A percentile compares a stretch with the other conserved stretches of the same genome.
phyloP scores from a whole-genome alignment of 2,113 vertebrate species.

The Anoplopoma fimbria region DNA sequence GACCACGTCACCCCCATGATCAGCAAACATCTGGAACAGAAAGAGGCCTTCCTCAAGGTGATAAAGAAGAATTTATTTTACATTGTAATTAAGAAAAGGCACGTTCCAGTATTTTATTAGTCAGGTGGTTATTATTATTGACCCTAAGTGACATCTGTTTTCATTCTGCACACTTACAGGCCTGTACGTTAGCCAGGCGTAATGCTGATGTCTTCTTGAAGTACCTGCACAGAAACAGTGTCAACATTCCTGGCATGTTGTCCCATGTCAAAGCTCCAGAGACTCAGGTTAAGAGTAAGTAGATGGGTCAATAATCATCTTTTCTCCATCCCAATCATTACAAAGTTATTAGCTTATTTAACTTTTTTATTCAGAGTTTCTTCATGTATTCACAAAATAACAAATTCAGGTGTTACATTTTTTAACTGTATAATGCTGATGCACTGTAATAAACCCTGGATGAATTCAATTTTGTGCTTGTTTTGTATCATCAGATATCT shows the following conservation, averaged over 20 bases:
- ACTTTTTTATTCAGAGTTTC: not conserved
- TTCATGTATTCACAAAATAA: not conserved
- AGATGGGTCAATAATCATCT: not conserved
- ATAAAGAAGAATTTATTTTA: not conserved
- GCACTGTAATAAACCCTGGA: not conserved
- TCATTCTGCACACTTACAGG: constrained; percentile 79
- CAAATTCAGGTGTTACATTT: not conserved
- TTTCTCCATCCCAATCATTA: constrained; percentile 7
- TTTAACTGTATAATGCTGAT: not conserved
- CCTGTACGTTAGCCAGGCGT: constrained; percentile 94
- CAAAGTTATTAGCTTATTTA: not conserved
- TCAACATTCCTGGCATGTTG: constrained; percentile 99
- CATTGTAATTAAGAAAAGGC: not conserved
- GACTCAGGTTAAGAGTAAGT: constrained; percentile 99
- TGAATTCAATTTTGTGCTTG: constrained; percentile 1
- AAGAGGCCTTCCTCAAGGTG: constrained; percentile 98
- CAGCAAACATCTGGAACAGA: constrained; percentile 98
- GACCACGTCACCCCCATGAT: constrained; percentile 99
- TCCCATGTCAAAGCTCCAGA: constrained; percentile 98
- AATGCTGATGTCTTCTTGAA: constrained; percentile 99
- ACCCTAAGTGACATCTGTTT: not conserved
- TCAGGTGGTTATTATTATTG: not conserved
- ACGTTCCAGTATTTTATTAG: not conserved
- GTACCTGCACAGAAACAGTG: constrained; percentile 97
- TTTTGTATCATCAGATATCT: constrained; percentile 87